Evolutionary conservation across 2,888 invertebrate genomes (phyloP), one percentile per base, ranked within the genome.

Genomic region (Torymus texanus): DNA sequence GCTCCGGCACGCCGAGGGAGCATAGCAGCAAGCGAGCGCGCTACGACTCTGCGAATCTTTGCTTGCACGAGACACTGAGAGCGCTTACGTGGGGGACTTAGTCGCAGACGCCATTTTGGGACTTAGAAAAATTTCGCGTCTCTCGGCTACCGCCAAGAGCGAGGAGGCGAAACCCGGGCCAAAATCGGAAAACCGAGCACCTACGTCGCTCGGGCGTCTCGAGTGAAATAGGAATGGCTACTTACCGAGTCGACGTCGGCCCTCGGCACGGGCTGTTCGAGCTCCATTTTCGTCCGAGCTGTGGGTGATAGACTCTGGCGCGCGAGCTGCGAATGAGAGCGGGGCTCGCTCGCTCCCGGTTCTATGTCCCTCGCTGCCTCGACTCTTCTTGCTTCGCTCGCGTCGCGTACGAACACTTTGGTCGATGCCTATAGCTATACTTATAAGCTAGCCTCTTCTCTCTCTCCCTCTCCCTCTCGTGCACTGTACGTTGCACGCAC

Each of bases 41-140:
- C 58, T 29, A 11, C 62, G 18, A 21, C 65, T 56, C 53, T 50
- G 56, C 50, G 56, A 66, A 63, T 24, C 71, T 70, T 53, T 74
- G 61, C 72, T 74, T 74, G 59, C 58, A 53, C 18, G 16, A 21
- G 14, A 58, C 21, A 53, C 55, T 13, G 11, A 24, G 67, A 66
- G 72, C 81, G 79, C 76, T 78, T 82, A 80, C 80, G 80, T 78
- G 78, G 78, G 81, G 82, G 78, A 82, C 82, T 82, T 82, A 82
- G 82, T 76, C 92, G 92, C 93, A 93, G 95, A 94, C 95, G 95
- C 95, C 95, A 95, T 95, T 94, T 95, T 95, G 94, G 94, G 95
- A 95, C 95, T 95, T 95, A 93, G 93, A 93, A 93, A 93, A 93
- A 91, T 93, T 93, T 92, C 90, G 89, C 87, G 86, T 91, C 92